A percentile compares a stretch with the other conserved stretches of the same genome.
Conservation (phyloP, 2,113 vertebrate species). For the Epinephelus lanceolatus region DNA sequence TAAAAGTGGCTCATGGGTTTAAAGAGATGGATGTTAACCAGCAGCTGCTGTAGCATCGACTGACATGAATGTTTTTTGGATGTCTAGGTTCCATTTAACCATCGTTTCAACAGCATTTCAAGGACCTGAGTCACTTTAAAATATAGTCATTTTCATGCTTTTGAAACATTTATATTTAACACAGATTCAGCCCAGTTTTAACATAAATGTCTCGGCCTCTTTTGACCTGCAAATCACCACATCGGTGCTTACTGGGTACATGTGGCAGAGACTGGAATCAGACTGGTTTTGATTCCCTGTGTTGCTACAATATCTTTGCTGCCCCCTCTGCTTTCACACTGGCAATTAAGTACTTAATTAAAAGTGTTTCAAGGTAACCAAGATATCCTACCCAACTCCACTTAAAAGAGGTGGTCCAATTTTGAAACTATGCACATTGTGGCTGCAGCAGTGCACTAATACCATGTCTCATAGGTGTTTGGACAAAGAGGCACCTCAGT, state of each 20-base stretch:
- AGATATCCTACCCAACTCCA: not conserved
- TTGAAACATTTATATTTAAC: not conserved
- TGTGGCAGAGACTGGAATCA: not conserved
- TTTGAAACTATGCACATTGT: not conserved
- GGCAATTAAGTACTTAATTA: not conserved
- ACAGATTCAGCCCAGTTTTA: not conserved
- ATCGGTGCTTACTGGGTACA: not conserved
- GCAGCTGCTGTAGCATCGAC: not conserved
- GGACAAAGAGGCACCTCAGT: not conserved
- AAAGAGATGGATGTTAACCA: not conserved
- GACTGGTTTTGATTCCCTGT: not conserved
- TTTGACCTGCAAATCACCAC: no score
- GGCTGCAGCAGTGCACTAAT: not conserved
- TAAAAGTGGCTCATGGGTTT: not conserved
- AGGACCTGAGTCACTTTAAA: not conserved
- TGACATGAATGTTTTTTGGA: not conserved
- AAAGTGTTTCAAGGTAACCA: not conserved
- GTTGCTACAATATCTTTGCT: no score
- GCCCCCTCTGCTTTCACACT: not conserved
- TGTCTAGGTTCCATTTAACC: not conserved
- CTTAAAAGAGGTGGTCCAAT: not conserved
- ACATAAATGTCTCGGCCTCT: no score
- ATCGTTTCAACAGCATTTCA: not conserved
- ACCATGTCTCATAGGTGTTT: not conserved
- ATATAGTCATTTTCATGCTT: not conserved